Evolutionary conservation across 2,113 vertebrate species (phyloP).

Genomic region (Tonatia bakeri): DNA sequence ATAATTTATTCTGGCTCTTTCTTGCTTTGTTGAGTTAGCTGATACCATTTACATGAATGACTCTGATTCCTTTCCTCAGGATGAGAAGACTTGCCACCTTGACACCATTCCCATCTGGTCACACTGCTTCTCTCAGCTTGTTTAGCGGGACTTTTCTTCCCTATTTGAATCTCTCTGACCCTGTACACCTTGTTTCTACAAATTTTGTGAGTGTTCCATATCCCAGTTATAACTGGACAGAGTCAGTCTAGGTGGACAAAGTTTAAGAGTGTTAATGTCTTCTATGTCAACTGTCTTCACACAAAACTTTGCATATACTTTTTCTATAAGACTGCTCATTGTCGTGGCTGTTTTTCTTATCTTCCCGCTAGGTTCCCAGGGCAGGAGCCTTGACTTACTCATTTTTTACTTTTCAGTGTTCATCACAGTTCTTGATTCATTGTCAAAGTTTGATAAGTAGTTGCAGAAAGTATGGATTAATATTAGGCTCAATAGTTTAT

Average conservation of each 20-base stretch:
- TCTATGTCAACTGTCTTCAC: neutral
- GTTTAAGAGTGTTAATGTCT: neutral
- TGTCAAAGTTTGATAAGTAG: slow-evolving; percentile 13
- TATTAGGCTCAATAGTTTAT: slow-evolving; percentile 6
- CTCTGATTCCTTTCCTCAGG: neutral
- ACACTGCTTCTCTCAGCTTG: neutral
- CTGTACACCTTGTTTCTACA: neutral
- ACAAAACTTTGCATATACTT: neutral
- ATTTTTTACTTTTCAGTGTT: slow-evolving; percentile 6
- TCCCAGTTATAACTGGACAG: neutral
- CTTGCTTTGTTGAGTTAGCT: neutral
- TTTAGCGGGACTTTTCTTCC: neutral
- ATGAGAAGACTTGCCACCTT: neutral
- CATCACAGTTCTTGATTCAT: neutral
- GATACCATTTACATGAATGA: neutral
- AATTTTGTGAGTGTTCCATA: neutral
- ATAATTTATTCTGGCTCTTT: neutral
- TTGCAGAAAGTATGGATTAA: neutral
- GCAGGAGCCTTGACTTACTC: neutral
- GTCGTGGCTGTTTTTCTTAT: neutral
- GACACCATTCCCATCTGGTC: neutral
- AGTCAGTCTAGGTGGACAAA: neutral
- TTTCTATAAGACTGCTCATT: neutral
- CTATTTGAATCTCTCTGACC: neutral
- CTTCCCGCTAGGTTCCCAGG: neutral